Base-by-base conservation (phyloP, 2,113 vertebrate genomes). In the Chascanopsetta lugubris region DNA sequence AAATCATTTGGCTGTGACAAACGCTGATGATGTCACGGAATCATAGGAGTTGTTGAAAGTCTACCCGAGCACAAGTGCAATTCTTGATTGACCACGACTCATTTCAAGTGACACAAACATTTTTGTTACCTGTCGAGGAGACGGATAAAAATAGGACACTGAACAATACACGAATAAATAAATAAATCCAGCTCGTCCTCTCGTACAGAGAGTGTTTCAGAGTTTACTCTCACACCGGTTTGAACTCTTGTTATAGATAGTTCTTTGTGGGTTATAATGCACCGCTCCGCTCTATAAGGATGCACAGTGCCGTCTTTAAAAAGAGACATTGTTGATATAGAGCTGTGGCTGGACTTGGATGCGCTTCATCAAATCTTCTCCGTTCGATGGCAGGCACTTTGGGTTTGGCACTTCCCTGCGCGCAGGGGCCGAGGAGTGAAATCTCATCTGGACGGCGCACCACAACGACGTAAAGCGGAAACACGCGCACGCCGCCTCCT, bases 321-420 rank as follows among this genome's bases (percentile, higher is more conserved):
- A 69, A 26, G 21, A 55, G 12, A 27, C 17, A 38, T 5, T 32
- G 49, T 32, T 0, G 2, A 21, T 30, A 10, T 38, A 26, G 34
- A 5, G 43, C 25, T 47, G 62, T 53, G 62, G 45, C 24, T 62
- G 45, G 36, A 56, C 43, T 51, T 57, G 51, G 51, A 72, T 27
- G 22, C 11, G 45, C 21, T 18, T 47, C 49, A 38, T 66, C 15
- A 26, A 8, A 36, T 61, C 34, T 25, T 40, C 24, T 38, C 50
- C 3, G 12, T 49, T 50, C 8, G 21, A 57, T 10, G 10, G 43
- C 25, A 53, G 60, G 24, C 46, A 49, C 43, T 70, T 62, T 61
- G 55, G 59, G 60, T 64, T 61, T 77, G 66, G 72, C 38, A 34
- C 21, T 20, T 61, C 15, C 7, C 55, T 61, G n/a, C n/a, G n/a